Evolutionary conservation across 2,113 vertebrate species (phyloP).

Genomic region (Sceloporus undulatus): DNA sequence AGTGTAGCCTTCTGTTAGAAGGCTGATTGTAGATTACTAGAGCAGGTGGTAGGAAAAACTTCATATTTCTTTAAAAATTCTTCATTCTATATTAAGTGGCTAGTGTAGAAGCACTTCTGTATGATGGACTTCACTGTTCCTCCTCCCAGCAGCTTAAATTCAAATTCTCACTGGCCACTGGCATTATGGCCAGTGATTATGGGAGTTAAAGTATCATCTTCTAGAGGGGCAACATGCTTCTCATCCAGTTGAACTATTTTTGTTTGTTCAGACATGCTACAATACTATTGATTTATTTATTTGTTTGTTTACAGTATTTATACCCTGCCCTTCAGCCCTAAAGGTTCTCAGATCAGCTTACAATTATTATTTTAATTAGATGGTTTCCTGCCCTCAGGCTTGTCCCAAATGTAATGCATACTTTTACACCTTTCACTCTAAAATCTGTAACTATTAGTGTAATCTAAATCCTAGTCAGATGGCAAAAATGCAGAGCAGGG

Average conservation of each 20-base stretch:
- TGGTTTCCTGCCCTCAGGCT: too few species aligned
- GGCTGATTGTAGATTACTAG: too few species aligned
- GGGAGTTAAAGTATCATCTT: background rate
- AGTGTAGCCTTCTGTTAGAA: too few species aligned
- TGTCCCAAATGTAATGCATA: too few species aligned
- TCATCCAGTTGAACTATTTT: background rate
- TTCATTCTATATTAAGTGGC: background rate
- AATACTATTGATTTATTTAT: background rate
- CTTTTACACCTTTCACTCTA: background rate
- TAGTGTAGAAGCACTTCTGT: too few species aligned
- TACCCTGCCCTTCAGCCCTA: too few species aligned
- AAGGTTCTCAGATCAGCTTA: too few species aligned
- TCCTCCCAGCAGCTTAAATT: too few species aligned
- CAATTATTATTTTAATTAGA: too few species aligned
- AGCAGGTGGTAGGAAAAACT: too few species aligned
- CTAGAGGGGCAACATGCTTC: background rate
- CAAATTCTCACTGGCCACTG: background rate
- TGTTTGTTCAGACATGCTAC: background rate
- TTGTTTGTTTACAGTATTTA: too few species aligned
- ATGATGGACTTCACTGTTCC: too few species aligned
- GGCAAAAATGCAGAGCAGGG: background rate
- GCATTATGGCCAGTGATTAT: background rate
- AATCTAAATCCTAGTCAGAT: background rate
- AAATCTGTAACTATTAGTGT: background rate
- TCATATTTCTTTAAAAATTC: background rate